Conservation (phyloP, 2,113 vertebrate genomes). For the Addax nasomaculatus region DNA sequence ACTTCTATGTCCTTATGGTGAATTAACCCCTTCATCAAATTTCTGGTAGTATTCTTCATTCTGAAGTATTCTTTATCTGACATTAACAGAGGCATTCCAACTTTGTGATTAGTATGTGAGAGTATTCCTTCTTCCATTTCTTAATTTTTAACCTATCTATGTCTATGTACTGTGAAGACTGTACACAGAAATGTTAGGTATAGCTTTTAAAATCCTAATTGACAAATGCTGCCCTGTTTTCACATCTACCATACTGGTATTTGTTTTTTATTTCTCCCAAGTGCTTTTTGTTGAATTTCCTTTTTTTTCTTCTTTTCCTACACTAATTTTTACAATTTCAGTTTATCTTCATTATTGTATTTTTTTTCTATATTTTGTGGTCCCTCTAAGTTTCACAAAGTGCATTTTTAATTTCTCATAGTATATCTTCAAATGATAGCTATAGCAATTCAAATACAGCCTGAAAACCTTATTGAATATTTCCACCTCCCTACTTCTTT, state of each 20-base stretch:
- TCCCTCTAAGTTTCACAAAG: background rate
- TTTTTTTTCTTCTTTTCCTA: background rate
- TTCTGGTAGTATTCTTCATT: background rate
- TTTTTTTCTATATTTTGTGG: background rate
- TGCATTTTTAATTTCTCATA: background rate
- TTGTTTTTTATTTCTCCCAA: background rate
- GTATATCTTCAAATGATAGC: background rate
- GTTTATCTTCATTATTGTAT: background rate
- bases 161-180: background rate
- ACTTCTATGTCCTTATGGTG: background rate
- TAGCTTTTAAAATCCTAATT: background rate
- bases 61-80: background rate
- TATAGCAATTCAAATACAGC: background rate
- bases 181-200: background rate
- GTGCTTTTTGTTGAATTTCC: background rate
- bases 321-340: background rate
- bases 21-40: background rate
- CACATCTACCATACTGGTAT: background rate
- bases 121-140: background rate
- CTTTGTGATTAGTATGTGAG: background rate
- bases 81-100: background rate
- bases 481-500: background rate
- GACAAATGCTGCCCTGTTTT: background rate
- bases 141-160: background rate
- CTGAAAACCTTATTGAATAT: background rate